These are phyloP conservation scores for human (Homo sapiens) DNA, from an alignment of 2,113 vertebrate species.

Conservation along the genomic window DNA sequence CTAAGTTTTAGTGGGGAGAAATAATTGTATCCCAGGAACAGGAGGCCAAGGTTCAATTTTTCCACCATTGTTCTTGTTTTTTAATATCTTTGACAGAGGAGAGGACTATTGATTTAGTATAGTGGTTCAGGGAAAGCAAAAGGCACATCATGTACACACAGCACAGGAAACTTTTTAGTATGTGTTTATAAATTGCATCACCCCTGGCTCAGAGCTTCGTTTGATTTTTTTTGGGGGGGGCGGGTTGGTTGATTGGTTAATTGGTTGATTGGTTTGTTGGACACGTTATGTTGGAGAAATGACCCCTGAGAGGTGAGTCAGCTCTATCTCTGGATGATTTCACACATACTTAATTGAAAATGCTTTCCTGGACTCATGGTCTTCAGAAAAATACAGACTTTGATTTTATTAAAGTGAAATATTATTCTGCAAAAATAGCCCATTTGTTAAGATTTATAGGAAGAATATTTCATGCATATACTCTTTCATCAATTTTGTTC, in stretches of 20 bases:
- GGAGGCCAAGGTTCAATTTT: constrained; percentile 4
- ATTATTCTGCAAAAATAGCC: neutral
- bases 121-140: neutral
- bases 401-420: neutral
- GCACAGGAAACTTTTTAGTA: neutral
- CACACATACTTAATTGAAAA: neutral
- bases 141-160: accelerated
- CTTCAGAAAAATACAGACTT: neutral
- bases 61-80: neutral
- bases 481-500: neutral
- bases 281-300: neutral
- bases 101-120: neutral
- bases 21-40: neutral
- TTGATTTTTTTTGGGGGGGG: neutral
- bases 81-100: neutral
- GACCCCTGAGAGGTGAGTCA: neutral
- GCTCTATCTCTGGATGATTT: neutral
- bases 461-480: neutral
- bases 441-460: neutral
- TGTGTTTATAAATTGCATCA: neutral
- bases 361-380: neutral
- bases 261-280: neutral
- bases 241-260: neutral
- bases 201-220: neutral
- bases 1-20: neutral